phyloP scores from a whole-genome alignment of 2,113 vertebrate genomes.

The Ranitomeya variabilis region DNA sequence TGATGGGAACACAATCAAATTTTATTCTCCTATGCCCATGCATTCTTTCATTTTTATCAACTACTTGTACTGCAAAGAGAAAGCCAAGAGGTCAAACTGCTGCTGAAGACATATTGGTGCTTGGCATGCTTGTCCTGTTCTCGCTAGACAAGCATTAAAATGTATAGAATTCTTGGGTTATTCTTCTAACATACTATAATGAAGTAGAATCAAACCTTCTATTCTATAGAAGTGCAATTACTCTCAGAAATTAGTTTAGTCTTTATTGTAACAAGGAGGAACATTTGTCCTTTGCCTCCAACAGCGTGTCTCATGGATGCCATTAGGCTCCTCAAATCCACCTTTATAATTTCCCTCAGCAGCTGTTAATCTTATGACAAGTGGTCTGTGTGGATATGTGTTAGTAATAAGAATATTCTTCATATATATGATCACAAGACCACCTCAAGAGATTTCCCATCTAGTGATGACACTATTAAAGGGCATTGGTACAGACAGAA shows the following conservation, averaged over 20 bases:
- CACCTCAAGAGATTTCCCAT: constrained; percentile 1
- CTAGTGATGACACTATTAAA: constrained; percentile 19
- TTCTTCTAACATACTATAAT: neutral
- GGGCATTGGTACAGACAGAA: neutral
- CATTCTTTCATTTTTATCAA: neutral
- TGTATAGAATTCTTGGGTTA: neutral
- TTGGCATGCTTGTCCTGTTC: neutral
- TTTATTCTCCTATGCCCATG: neutral
- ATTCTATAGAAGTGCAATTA: neutral
- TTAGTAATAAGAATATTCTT: neutral
- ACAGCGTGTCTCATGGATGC: neutral
- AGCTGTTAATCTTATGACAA: neutral
- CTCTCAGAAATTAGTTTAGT: neutral
- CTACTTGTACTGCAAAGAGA: neutral
- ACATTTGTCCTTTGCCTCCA: neutral
- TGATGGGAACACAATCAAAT: neutral
- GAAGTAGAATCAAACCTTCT: neutral
- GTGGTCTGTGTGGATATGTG: neutral
- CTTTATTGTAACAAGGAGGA: neutral
- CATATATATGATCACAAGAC: neutral
- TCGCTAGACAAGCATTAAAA: neutral
- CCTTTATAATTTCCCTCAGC: neutral
- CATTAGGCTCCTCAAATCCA: neutral
- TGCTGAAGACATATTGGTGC: neutral
- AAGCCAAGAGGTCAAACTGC: neutral